Base-by-base conservation (phyloP, 1,140 invertebrate genomes). In the Teleogryllus occipitalis region DNA sequence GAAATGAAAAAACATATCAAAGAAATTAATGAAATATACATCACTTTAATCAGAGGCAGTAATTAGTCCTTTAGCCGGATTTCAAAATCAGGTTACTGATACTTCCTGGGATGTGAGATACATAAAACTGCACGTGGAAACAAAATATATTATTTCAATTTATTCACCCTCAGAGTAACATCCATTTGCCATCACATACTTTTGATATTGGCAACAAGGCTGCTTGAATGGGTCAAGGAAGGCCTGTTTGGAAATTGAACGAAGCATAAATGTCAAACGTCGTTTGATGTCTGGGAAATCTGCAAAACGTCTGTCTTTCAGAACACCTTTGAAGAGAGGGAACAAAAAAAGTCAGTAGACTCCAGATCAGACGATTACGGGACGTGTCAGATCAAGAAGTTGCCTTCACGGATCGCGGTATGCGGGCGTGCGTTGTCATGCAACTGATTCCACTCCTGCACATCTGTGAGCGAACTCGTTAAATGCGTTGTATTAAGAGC, bases 401-500 rank as follows among this genome's bases (percentile, higher is more conserved):
- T 10, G 10, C 54, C 0, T 65, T 14, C 54, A 18, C 54, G 54
- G 18, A 14, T 65, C 18, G 54, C 54, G 14, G 21, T 39, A 10
- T 75, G 27, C 21, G 74, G n/a, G 1, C 74, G 74, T 12, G 21
- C 74, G 74, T 75, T 75, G 74, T 3, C 74, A 21, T 21, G 21
- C 10, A 72, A 18, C 21, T 74, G 27, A 74, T 49, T 7, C 27
- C 78, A 74, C 54, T 79, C 72, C 65, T 7, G 54, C 5, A 72
- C 77, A 78, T 46, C 47, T 79, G 8, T 79, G 78, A 54, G 54
- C 72, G 54, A 79, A 79, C 46, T 12, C 49, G 18, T 65, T 21
- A 27, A 15, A 79, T 79, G 78, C 65, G 78, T 74, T 74, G 72
- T 4, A 8, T 6, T 48, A 78, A 65, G 8, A 65, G 47, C 65